phyloP scores from a whole-genome alignment of 2,797 vertebrate species.

The Pangasius mekongensis region DNA sequence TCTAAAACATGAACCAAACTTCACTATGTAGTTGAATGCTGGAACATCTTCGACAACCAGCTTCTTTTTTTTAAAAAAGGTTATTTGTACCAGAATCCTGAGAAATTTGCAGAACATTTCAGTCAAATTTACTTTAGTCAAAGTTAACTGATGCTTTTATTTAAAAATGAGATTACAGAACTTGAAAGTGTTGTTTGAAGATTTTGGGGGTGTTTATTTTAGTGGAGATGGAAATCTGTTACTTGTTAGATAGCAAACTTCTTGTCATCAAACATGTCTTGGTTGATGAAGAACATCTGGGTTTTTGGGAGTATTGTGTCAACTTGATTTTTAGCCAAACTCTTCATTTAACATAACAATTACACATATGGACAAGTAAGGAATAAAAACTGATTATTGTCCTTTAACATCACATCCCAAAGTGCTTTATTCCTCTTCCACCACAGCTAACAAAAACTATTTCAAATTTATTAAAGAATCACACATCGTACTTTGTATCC shows the following conservation, averaged over 20 bases:
- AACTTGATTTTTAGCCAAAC: background rate
- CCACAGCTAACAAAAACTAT: too few species aligned
- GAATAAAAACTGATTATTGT: background rate
- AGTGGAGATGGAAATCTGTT: background rate
- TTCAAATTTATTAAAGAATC: too few species aligned
- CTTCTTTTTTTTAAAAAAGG: background rate
- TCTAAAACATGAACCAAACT: background rate
- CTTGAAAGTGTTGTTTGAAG: background rate
- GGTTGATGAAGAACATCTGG: background rate
- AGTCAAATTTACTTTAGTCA: background rate
- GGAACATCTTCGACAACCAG: background rate
- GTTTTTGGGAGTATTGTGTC: background rate
- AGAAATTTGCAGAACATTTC: background rate
- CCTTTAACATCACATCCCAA: too few species aligned
- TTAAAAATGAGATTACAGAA: too few species aligned
- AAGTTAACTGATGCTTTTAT: too few species aligned
- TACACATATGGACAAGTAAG: background rate
- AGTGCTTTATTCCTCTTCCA: too few species aligned
- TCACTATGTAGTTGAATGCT: background rate
- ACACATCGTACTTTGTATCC: too few species aligned
- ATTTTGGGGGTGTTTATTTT: background rate
- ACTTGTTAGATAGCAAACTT: too few species aligned
- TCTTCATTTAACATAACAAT: background rate
- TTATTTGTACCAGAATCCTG: background rate
- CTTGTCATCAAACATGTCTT: background rate